Base-by-base conservation (phyloP, 2,113 vertebrate genomes). In the Lophius piscatorius region DNA sequence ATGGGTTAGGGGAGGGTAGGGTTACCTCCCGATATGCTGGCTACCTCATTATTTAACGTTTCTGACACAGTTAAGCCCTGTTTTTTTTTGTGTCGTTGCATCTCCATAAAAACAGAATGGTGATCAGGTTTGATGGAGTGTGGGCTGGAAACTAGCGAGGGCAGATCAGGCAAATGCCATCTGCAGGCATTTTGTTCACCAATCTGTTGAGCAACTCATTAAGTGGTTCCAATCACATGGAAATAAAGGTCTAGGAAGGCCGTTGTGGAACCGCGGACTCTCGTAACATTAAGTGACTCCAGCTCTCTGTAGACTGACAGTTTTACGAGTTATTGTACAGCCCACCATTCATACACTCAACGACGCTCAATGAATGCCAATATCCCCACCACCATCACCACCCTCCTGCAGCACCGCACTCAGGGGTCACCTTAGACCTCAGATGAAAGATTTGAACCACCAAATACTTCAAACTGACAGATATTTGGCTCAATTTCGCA, bases 271-370 rank as follows among this genome's bases (percentile, higher is more conserved):
- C 51, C 22, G 34, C 44, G 13, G 65, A 55, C 47, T 75, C 61
- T 51, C 1, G 9, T 41, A 83, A 81, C 74, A 74, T 83, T 71
- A 82, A 85, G 60, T 67, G 74, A 81, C 84, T 74, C 47, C 36
- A 24, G 72, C 82, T 73, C 83, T 85, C 59, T 69, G 49, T 46
- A 28, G 72, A n/a, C 59, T 80, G 85, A 81, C 76, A 56, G 72
- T 65, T 87, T 89, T 88, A 89, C 46, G 36, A 52, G 42, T 39
- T 54, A 61, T 50, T 78, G 78, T 78, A 46, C 61, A 52, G 36
- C 76, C 76, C 50, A 54, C 80, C 64, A 81, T 85, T 83, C 66
- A 85, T 16, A 58, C 52, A 49, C 65, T 65, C 48, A 41, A 51
- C 58, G 38, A 26, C 1, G 0, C 50, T 49, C 34, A 73, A 35